Conservation (phyloP, 2,113 vertebrate species). For the Isichthys henryi region DNA sequence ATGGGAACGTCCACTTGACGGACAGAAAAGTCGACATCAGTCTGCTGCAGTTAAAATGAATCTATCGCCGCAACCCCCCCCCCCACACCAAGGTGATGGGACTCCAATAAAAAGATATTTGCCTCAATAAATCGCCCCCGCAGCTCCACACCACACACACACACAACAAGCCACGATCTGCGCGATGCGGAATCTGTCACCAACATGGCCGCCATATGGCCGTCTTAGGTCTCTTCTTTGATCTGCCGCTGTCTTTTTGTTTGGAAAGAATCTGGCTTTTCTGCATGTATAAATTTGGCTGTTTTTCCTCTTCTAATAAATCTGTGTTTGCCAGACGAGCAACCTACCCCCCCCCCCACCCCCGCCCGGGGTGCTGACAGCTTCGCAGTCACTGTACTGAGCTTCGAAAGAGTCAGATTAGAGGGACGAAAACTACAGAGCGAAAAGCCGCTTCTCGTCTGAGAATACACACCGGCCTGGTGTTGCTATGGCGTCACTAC, state of each 20-base stretch:
- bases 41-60: not conserved
- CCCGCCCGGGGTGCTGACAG: conserved; percentile 35
- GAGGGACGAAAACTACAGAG: not conserved
- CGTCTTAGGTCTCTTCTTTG: conserved; percentile 36
- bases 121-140: conserved; percentile 47
- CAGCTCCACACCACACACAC: not conserved
- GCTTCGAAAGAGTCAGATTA: conserved; percentile 31
- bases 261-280: conserved; percentile 39
- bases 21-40: not conserved
- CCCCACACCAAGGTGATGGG: conserved; percentile 31
- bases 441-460: not conserved
- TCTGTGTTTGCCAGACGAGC: conserved; percentile 18
- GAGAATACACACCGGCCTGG: not conserved
- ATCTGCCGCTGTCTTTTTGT: conserved; percentile 39
- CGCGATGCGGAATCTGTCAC: conserved; percentile 45
- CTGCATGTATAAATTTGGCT: conserved; percentile 34
- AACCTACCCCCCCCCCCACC: not conserved
- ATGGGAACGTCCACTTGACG: conserved; percentile 33
- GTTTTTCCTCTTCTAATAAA: conserved; percentile 11
- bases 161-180: conserved; percentile 16
- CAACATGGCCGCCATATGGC: conserved; percentile 61
- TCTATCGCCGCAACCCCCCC: conserved; percentile 12
- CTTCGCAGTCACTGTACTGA: conserved; percentile 33
- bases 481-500: not conserved
- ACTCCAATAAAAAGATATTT: conserved; percentile 51